Evolutionary conservation across 2,797 vertebrate species (phyloP), one percentile per base, ranked within the genome.

Genomic region (Remorina albescens): DNA sequence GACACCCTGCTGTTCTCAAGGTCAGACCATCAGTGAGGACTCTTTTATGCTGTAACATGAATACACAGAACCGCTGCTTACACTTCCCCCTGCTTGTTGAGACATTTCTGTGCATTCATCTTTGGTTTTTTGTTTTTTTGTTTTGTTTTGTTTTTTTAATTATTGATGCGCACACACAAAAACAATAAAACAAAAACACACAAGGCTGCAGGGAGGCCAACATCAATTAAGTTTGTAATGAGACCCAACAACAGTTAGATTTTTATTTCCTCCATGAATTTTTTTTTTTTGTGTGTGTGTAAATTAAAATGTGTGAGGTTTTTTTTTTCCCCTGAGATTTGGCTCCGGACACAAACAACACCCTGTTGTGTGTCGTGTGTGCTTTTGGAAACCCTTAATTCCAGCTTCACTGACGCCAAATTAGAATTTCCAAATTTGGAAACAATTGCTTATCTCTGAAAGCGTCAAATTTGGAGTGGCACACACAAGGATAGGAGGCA

Each of bases 1-100:
- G 28, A 37, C 60, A 21, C 57, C 49, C 37, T 36, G 67, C 64
- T 47, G 66, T 60, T n/a, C 8, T 79, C 54, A 84, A 81, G 79
- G 81, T 86, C 77, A 75, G 11, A 64, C 55, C 63, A 36, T 63
- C 50, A 54, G 44, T 9, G 63, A 25, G 41, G 25, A n/a, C 3
- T 42, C 56, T 26, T 57, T 36, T 49, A 32, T 13, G 3, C 18
- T 16, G 26, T 36, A 47, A 18, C 47, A 6, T 61, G 34, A 36
- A 58, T 28, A 64, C 46, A 60, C 53, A 28, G 54, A 41, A 19
- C 49, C 60, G n/a, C 46, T n/a, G 34, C 30, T 68, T n/a, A 6
- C 15, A 12, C 26, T 13, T 13, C 18, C 15, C 8, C 59, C 44
- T 41, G 32, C 32, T 37, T 67, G 49, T 53, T 39, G 32, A 23